phyloP scores from a whole-genome alignment of 2,888 invertebrate genomes.

The Arrhopalites spinosus region DNA sequence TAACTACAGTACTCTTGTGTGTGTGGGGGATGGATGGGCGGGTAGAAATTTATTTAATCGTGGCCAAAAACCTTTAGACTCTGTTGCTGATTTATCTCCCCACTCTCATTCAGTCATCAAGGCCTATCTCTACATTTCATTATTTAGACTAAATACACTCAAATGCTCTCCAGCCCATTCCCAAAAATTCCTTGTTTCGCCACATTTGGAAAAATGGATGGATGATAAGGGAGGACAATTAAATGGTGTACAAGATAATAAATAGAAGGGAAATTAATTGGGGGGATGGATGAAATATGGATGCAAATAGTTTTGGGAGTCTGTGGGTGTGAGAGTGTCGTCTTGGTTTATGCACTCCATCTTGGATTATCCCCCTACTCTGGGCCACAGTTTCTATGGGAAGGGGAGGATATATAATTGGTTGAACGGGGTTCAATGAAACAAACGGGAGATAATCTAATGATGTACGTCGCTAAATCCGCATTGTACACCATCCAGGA shows the following conservation, averaged over 20 bases:
- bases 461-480: constrained; percentile 26
- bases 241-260: too few relatives aligned
- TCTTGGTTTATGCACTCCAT: neutral
- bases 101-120: too few relatives aligned
- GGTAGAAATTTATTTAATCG: constrained; percentile 5
- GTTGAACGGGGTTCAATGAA: constrained; percentile 29
- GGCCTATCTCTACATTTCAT: too few relatives aligned
- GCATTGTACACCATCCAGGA: neutral
- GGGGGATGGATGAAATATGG: neutral
- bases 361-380: too few relatives aligned
- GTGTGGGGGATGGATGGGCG: neutral
- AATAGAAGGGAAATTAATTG: neutral
- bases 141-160: too few relatives aligned
- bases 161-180: too few relatives aligned
- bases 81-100: too few relatives aligned
- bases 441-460: constrained; percentile 30
- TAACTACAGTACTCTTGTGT: neutral
- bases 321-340: neutral
- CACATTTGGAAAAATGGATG: too few relatives aligned
- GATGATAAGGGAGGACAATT: too few relatives aligned
- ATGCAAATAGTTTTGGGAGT: constrained; percentile 3
- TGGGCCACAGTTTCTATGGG: neutral
- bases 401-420: constrained; percentile 23
- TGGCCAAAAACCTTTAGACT: too few relatives aligned
- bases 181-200: too few relatives aligned